Evolutionary conservation across 1,140 invertebrate genomes (phyloP).

Genomic region (Adelges cooleyi): DNA sequence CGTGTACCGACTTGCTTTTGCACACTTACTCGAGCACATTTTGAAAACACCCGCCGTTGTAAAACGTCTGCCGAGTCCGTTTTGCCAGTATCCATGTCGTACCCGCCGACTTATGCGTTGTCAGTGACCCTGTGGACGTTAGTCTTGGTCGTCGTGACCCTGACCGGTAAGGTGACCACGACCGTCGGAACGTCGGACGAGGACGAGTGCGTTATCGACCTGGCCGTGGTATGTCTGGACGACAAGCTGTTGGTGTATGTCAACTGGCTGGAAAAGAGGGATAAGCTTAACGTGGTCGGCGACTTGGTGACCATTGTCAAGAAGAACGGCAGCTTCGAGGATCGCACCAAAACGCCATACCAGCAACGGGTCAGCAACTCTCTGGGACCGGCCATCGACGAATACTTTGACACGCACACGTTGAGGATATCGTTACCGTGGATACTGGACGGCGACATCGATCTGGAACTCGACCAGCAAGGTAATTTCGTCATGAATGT

Average conservation of each 20-base stretch:
- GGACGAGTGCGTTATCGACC: conserved; percentile 8
- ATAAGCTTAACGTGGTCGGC: conserved; percentile 17
- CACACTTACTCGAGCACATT: not conserved
- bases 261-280: conserved; percentile 1
- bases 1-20: not conserved
- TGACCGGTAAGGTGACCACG: not conserved
- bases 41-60: not conserved
- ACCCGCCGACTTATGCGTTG: not conserved
- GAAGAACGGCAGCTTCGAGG: not conserved
- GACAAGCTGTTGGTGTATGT: conserved; percentile 1
- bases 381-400: conserved; percentile 10
- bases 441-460: conserved; percentile 18
- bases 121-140: not conserved
- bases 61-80: not conserved
- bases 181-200: not conserved
- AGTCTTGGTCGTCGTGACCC: not conserved
- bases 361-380: not conserved
- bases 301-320: conserved; percentile 5
- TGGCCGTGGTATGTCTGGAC: conserved; percentile 14
- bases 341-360: not conserved
- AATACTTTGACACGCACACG: conserved; percentile 17
- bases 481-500: not conserved
- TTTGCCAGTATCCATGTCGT: not conserved
- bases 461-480: conserved; percentile 12
- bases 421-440: conserved; percentile 15